phyloP scores from a whole-genome alignment of 2,888 invertebrate genomes.

The Papilio demoleus region DNA sequence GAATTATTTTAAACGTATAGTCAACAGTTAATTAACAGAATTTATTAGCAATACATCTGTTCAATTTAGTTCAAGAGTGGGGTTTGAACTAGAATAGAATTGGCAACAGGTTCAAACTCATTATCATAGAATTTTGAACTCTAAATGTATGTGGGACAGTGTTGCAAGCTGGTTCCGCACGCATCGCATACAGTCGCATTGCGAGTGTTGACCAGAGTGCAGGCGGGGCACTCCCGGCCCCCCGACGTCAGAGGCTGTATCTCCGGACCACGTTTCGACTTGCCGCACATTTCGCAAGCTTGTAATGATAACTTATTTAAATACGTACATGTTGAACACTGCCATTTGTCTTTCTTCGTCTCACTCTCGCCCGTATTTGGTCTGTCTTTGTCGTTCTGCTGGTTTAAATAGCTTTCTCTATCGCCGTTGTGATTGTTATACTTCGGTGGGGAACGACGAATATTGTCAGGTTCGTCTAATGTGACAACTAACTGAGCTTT shows the following conservation, averaged over 20 bases:
- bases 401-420: conserved; percentile 52
- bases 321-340: conserved; percentile 89
- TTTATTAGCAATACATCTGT: too few relatives aligned
- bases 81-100: conserved; percentile 12
- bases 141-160: conserved; percentile 87
- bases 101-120: conserved; percentile 28
- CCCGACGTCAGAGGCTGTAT: conserved; percentile 87
- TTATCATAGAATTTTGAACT: conserved; percentile 5
- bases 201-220: conserved; percentile 89
- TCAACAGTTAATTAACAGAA: too few relatives aligned
- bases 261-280: conserved; percentile 84
- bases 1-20: not conserved
- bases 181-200: conserved; percentile 86
- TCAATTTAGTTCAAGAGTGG: conserved; percentile 16
- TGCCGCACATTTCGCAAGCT: conserved; percentile 91
- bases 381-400: conserved; percentile 47
- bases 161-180: conserved; percentile 86
- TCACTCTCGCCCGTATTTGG: conserved; percentile 44
- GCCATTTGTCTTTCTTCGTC: conserved; percentile 80
- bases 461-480: conserved; percentile 70
- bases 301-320: conserved; percentile 80
- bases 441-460: conserved; percentile 57
- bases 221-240: conserved; percentile 88
- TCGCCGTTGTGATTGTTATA: conserved; percentile 55
- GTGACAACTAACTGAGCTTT: conserved; percentile 76